A percentile compares a stretch with the other conserved stretches of the same genome.
These are phyloP conservation scores for Homarus americanus DNA, from an alignment of 1,140 invertebrate species.

Conservation along the genomic window DNA sequence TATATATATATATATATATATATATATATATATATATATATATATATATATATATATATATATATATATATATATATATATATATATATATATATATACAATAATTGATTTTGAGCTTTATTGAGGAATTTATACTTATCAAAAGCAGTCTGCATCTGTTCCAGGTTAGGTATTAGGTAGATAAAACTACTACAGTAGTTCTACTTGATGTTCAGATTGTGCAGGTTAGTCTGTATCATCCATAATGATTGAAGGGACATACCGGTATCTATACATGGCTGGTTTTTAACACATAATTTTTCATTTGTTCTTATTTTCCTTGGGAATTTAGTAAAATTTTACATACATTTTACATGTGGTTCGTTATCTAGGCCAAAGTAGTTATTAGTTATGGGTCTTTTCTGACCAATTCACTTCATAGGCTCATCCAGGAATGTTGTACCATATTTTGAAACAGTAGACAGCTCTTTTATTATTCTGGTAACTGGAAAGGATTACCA, in stretches of 20 bases:
- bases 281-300: not conserved
- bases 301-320: too few relatives aligned
- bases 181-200: not conserved
- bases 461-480: not conserved
- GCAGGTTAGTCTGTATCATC: not conserved
- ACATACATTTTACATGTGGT: too few relatives aligned
- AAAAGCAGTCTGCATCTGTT: not conserved
- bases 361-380: too few relatives aligned
- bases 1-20: conserved; percentile 11
- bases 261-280: not conserved
- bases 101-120: not conserved
- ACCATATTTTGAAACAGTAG: too few relatives aligned
- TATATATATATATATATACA: conserved; percentile 36
- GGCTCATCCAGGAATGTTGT: too few relatives aligned
- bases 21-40: conserved; percentile 30
- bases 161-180: not conserved
- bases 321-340: too few relatives aligned
- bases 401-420: too few relatives aligned
- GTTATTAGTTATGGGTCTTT: too few relatives aligned
- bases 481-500: not conserved
- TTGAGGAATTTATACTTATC: not conserved
- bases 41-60: conserved; percentile 50
- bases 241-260: not conserved
- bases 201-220: not conserved
- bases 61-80: conserved; percentile 41